phyloP scores from a whole-genome alignment of 1,140 invertebrate genomes.

The Dermatophagoides farinae region DNA sequence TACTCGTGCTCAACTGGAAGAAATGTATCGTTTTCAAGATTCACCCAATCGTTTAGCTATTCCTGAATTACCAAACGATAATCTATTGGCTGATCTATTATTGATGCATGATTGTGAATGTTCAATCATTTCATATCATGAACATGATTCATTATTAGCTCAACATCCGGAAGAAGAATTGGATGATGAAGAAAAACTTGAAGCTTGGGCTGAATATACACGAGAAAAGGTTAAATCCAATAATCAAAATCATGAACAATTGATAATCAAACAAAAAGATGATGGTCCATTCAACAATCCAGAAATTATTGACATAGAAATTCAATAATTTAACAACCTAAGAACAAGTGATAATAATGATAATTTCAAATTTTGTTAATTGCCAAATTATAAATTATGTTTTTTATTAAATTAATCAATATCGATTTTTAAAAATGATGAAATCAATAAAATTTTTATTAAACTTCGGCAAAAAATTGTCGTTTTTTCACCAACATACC shows the following conservation, averaged over 20 bases:
- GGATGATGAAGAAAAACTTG: slow-evolving; percentile 76
- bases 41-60: slow-evolving; percentile 55
- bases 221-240: slow-evolving; percentile 14
- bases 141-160: slow-evolving; percentile 84
- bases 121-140: slow-evolving; percentile 50
- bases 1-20: slow-evolving; percentile 80
- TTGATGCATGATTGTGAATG: slow-evolving; percentile 35
- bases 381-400: too few relatives aligned
- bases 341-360: too few relatives aligned
- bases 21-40: slow-evolving; percentile 43
- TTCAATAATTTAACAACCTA: too few relatives aligned
- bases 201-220: slow-evolving; percentile 82
- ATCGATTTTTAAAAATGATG: too few relatives aligned
- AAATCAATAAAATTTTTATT: too few relatives aligned
- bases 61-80: slow-evolving; percentile 44
- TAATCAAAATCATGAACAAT: too few relatives aligned
- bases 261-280: too few relatives aligned
- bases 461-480: not conserved
- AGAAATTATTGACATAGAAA: too few relatives aligned
- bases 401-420: too few relatives aligned
- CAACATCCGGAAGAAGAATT: slow-evolving; percentile 88
- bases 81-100: slow-evolving; percentile 36
- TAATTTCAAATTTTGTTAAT: too few relatives aligned
- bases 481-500: slow-evolving; percentile 26
- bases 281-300: too few relatives aligned